These are phyloP conservation scores for Amblyraja radiata DNA, from an alignment of 2,797 vertebrate species.

Conservation along the genomic window DNA sequence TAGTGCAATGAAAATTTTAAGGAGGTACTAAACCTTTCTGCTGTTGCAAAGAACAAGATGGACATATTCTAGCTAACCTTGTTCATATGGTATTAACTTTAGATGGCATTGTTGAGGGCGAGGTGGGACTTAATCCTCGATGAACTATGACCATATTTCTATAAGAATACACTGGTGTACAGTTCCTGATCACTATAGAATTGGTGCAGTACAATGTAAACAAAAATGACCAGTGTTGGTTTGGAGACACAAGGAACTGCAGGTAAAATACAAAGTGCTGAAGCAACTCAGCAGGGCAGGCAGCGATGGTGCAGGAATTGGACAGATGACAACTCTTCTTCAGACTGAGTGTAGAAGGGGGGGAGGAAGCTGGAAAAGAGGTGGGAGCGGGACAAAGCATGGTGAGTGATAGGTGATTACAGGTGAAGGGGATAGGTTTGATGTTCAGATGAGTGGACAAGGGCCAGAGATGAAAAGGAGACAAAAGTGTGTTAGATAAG, in stretches of 20 bases:
- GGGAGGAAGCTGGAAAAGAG: too few relatives aligned
- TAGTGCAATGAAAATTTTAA: constrained; percentile 71
- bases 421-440: too few relatives aligned
- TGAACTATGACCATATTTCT: neutral
- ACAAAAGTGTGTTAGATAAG: neutral
- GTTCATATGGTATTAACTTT: constrained; percentile 41
- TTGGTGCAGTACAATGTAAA: constrained; percentile 30
- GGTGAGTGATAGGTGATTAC: too few relatives aligned
- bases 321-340: too few relatives aligned
- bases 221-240: neutral
- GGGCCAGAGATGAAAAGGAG: too few relatives aligned
- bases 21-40: constrained; percentile 87
- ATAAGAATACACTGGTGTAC: constrained; percentile 21
- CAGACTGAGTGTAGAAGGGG: too few relatives aligned
- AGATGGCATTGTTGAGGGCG: constrained; percentile 34
- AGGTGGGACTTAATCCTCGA: neutral
- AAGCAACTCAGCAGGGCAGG: too few relatives aligned
- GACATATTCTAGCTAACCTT: constrained; percentile 37
- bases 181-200: constrained; percentile 35
- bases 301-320: too few relatives aligned
- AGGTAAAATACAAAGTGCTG: too few relatives aligned
- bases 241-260: too few relatives aligned
- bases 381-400: too few relatives aligned
- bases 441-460: too few relatives aligned
- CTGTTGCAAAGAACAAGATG: constrained; percentile 62